These are phyloP conservation scores for Bombus affinis DNA, from an alignment of 1,140 invertebrate species.

Conservation along the genomic window DNA sequence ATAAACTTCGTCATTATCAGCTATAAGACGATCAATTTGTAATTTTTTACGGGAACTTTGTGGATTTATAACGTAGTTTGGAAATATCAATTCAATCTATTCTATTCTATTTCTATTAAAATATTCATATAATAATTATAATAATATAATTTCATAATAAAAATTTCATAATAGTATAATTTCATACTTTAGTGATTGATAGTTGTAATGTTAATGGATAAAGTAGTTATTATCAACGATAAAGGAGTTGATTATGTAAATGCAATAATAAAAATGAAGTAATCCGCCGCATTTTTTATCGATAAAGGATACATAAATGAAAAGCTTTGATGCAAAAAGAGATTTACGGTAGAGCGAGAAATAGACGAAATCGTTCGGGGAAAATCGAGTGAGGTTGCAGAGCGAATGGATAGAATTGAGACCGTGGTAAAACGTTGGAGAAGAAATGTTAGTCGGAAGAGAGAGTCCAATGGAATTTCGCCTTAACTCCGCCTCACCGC, in stretches of 20 bases:
- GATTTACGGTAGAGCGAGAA: neutral
- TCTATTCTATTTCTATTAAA: no score
- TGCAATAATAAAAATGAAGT: neutral
- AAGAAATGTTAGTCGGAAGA: slow-evolving; percentile 20
- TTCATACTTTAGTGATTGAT: no score
- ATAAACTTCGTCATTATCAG: no score
- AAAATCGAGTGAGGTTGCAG: slow-evolving; percentile 45
- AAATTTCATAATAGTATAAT: no score
- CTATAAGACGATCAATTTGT: no score
- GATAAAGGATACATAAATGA: neutral
- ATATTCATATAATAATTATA: no score
- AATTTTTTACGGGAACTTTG: no score
- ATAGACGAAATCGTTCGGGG: slow-evolving; percentile 29
- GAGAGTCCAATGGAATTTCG: slow-evolving; percentile 33
- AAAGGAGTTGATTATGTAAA: neutral
- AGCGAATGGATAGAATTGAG: neutral
- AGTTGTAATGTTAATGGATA: no score
- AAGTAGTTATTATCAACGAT: neutral
- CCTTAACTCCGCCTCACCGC: neutral
- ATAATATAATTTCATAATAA: no score
- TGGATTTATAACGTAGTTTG: no score
- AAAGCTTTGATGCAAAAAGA: slow-evolving; percentile 1
- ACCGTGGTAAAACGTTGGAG: neutral
- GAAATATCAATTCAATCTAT: no score
- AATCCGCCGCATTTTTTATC: neutral